Base-by-base conservation (phyloP, 2,888 invertebrate species). In the Hipparchia semele region DNA sequence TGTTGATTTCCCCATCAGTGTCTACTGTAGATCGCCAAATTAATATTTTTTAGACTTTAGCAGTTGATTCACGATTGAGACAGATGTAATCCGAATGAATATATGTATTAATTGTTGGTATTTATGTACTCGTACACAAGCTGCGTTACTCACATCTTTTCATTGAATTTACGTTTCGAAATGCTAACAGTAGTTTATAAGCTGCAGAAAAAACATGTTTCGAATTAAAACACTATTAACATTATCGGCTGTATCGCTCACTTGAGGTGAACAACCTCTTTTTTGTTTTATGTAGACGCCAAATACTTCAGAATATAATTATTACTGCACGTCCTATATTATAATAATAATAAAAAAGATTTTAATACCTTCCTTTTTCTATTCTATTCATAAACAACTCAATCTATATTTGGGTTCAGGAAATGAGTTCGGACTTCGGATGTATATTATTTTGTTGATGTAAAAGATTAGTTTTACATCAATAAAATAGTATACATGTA, bases 211-310 rank as follows among this genome's bases (percentile, higher is more conserved):
- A 73, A 71, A 61, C 64, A 64, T 71, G 75, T 74, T 61, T 73
- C 12, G 56, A 74, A 73, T 75, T 73, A 72, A 74, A 73, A 75
- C 53, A 60, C 74, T 68, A 65, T 73, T 75, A 75, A 73, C 64
- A 72, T 75, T 78, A 78, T 76, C 78, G 73, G 73, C 56, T 70
- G 76, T 76, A 75, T 74, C 74, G 72, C 54, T 60, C 39, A 68
- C 66, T 54, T 45, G 73, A 70, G 73, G 76, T 75, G 73, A 78
- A 78, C 58, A 71, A 74, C 75, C 78, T 73, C 70, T 9, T 68
- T 62, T 74, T 69, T 77, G 76, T 79, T 77, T 77, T 67, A 75
- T 68, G 64, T 73, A 71, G 65, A 73, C 73, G 70, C 73, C 68
- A 39, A 72, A 72, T 75, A 68, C 70, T 73, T 64, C 71, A 71